Conservation (phyloP, 2,113 vertebrate species). For the Dendropsophus ebraccatus region DNA sequence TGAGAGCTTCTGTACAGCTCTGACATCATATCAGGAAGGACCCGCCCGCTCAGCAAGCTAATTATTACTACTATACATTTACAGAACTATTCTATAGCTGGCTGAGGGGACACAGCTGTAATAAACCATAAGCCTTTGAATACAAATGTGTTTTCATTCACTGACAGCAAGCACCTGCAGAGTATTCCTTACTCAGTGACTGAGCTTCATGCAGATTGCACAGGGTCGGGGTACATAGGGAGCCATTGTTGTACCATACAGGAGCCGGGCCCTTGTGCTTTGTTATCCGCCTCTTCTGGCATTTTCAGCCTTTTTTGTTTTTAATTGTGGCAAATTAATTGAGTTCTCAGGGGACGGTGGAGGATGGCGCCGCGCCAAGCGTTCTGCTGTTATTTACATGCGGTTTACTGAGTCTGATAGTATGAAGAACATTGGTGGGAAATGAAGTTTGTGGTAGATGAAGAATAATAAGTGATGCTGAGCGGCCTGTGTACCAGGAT, state of each 20-base stretch:
- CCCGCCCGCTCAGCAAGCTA: too few species aligned
- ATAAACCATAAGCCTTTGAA: too few species aligned
- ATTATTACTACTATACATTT: too few species aligned
- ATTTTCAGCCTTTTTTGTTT: background rate
- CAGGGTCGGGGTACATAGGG: background rate
- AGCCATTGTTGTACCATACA: background rate
- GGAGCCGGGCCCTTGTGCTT: background rate
- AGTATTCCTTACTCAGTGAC: background rate
- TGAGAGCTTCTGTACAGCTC: too few species aligned
- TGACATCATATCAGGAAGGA: too few species aligned
- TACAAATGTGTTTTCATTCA: too few species aligned
- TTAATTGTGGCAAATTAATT: conserved; percentile 17
- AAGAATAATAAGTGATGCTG: conserved; percentile 25
- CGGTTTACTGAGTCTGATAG: background rate
- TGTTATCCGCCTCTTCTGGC: background rate
- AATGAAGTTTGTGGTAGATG: conserved; percentile 8
- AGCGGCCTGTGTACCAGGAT: too few species aligned
- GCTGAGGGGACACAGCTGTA: too few species aligned
- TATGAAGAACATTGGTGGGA: background rate
- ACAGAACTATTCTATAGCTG: too few species aligned
- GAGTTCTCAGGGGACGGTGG: background rate
- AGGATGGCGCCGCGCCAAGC: background rate
- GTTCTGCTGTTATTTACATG: conserved; percentile 26
- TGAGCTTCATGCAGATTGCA: background rate
- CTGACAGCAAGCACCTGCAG: too few species aligned